phyloP scores from a whole-genome alignment of 2,797 vertebrate genomes.

The Clangula hyemalis region DNA sequence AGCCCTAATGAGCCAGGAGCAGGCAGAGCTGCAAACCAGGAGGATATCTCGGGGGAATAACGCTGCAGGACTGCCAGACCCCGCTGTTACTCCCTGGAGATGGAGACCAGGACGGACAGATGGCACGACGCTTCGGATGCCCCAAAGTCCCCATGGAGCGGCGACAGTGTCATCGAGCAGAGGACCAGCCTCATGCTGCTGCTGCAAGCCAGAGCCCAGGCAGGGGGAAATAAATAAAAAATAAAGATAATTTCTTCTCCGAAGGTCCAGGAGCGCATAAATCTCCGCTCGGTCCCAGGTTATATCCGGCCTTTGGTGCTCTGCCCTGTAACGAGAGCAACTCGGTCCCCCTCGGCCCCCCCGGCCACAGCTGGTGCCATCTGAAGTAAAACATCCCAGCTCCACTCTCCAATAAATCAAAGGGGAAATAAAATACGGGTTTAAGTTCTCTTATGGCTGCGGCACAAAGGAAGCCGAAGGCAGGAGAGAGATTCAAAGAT shows the following conservation, averaged over 20 bases:
- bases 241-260: neutral
- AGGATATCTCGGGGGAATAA: neutral
- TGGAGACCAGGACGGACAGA: neutral
- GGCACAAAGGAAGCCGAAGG: slow-evolving; percentile 40
- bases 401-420: slow-evolving; percentile 63
- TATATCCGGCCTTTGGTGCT: neutral
- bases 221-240: too few species aligned
- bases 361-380: neutral
- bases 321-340: neutral
- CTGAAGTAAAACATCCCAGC: slow-evolving; percentile 46
- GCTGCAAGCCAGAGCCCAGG: neutral
- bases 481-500: slow-evolving; percentile 60
- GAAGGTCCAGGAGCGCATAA: neutral
- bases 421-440: slow-evolving; percentile 34
- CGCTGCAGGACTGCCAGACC: neutral
- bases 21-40: neutral
- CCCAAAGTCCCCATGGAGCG: neutral
- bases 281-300: slow-evolving; percentile 18
- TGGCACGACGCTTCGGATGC: neutral
- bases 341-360: rapidly evolving
- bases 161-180: neutral
- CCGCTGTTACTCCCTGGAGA: neutral
- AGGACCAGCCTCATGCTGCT: neutral
- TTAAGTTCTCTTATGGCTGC: slow-evolving; percentile 44
- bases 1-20: neutral